Evolutionary conservation across 2,888 invertebrate genomes (phyloP).

Genomic region (Macrosoma leucophasiata): DNA sequence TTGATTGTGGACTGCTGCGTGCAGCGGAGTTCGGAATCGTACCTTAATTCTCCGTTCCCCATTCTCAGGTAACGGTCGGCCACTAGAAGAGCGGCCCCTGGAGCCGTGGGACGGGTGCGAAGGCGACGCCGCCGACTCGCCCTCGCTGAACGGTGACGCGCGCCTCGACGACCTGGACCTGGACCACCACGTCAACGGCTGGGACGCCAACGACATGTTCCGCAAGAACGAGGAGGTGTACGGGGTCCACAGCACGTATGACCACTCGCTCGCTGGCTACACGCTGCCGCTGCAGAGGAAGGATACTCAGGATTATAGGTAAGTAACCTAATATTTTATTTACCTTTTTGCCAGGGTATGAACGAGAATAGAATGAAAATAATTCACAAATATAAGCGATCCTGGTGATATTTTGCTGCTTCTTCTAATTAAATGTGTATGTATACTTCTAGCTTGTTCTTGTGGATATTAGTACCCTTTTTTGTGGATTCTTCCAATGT

Average conservation of each 20-base stretch:
- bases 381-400: too few species aligned
- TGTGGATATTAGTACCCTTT: too few species aligned
- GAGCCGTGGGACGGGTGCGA: slow-evolving; percentile 91
- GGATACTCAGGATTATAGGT: slow-evolving; percentile 91
- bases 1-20: too few species aligned
- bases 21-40: too few species aligned
- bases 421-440: too few species aligned
- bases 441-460: too few species aligned
- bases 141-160: slow-evolving; percentile 75
- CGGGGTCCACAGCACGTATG: slow-evolving; percentile 94
- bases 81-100: slow-evolving; percentile 83
- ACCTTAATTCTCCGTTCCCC: too few species aligned
- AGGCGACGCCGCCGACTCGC: slow-evolving; percentile 62
- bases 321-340: too few species aligned
- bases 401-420: too few species aligned
- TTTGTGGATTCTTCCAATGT: too few species aligned
- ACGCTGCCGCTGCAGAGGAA: slow-evolving; percentile 90
- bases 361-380: too few species aligned
- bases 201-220: slow-evolving; percentile 99
- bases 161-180: slow-evolving; percentile 81
- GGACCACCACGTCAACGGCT: slow-evolving; percentile 90
- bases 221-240: slow-evolving; percentile 92
- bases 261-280: slow-evolving; percentile 93
- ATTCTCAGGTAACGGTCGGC: slow-evolving; percentile 53
- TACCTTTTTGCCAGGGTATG: too few species aligned